These are phyloP conservation scores for Xerus inauris DNA, from an alignment of 2,113 vertebrate species.

Conservation along the genomic window DNA sequence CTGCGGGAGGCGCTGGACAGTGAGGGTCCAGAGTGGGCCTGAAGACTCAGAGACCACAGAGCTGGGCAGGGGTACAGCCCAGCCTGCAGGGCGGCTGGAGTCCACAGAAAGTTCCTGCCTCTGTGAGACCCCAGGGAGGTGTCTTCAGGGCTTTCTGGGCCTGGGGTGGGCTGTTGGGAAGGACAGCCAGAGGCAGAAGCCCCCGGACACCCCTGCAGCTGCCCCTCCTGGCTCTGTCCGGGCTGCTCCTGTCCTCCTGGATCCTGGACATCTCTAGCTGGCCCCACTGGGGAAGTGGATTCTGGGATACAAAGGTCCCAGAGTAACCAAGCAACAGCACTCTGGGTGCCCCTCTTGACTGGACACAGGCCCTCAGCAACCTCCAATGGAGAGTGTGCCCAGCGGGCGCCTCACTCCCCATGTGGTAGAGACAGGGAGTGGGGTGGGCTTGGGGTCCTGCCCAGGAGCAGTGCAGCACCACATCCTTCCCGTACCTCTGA, in stretches of 20 bases:
- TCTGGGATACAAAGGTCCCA: neutral
- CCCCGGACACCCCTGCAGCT: fast-evolving
- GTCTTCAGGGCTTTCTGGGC: neutral
- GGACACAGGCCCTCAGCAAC: too few relatives aligned
- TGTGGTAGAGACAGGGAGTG: too few relatives aligned
- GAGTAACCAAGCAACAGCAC: neutral
- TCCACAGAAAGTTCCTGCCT: neutral
- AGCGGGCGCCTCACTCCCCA: neutral
- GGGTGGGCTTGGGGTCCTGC: neutral
- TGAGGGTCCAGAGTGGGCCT: neutral
- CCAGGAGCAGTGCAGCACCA: neutral
- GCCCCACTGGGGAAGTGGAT: neutral
- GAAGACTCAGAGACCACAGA: neutral
- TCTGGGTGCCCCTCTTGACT: too few relatives aligned
- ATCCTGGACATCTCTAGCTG: fast-evolving
- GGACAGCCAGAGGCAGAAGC: fast-evolving
- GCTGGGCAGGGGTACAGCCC: fast-evolving
- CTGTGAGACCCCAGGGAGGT: neutral
- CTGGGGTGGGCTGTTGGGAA: neutral
- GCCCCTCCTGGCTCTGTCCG: neutral
- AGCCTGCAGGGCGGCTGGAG: fast-evolving
- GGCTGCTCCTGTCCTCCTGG: neutral
- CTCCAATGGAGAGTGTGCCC: too few relatives aligned
- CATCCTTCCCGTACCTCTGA: neutral
- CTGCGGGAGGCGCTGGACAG: neutral